These are phyloP conservation scores for Yasuhikotakia modesta DNA, from an alignment of 2,797 vertebrate genomes.

Conservation along the genomic window DNA sequence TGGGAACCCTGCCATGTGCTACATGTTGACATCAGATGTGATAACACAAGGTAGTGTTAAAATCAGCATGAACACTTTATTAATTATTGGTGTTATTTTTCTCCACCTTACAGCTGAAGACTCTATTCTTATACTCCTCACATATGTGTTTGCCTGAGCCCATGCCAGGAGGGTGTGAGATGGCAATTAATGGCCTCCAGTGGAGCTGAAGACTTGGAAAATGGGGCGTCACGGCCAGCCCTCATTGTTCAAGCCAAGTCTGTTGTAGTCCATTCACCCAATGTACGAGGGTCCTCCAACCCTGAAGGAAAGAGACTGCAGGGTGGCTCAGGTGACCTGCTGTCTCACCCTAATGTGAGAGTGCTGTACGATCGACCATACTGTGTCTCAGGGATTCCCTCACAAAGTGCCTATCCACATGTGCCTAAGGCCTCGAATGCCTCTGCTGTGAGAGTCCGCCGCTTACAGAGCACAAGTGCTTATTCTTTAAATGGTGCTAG, in stretches of 20 bases:
- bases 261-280: slow-evolving; percentile 38
- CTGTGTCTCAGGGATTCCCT: slow-evolving; percentile 68
- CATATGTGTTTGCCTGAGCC: slow-evolving; percentile 45
- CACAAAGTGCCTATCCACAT: slow-evolving; percentile 66
- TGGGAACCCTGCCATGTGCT: too few species aligned
- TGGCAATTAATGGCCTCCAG: slow-evolving; percentile 80
- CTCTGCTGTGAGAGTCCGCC: slow-evolving; percentile 1
- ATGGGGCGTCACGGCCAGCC: slow-evolving; percentile 43
- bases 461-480: slow-evolving; percentile 37
- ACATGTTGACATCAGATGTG: background rate
- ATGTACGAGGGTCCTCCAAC: slow-evolving; percentile 31
- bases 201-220: slow-evolving; percentile 67
- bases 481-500: slow-evolving; percentile 36
- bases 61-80: background rate
- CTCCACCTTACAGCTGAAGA: slow-evolving; percentile 23
- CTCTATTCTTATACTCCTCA: slow-evolving; percentile 1
- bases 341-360: slow-evolving; percentile 63
- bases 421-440: slow-evolving; percentile 58
- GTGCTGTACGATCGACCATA: slow-evolving; percentile 59
- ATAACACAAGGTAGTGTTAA: background rate
- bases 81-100: background rate
- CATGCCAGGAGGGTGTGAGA: slow-evolving; percentile 61
- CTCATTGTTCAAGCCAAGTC: slow-evolving; percentile 51
- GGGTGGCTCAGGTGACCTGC: slow-evolving; percentile 67
- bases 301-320: slow-evolving; percentile 57